A percentile compares a stretch with the other conserved stretches of the same genome.
These are phyloP conservation scores for Chlorops oryzae DNA, from an alignment of 1,140 invertebrate genomes.

Conservation along the genomic window DNA sequence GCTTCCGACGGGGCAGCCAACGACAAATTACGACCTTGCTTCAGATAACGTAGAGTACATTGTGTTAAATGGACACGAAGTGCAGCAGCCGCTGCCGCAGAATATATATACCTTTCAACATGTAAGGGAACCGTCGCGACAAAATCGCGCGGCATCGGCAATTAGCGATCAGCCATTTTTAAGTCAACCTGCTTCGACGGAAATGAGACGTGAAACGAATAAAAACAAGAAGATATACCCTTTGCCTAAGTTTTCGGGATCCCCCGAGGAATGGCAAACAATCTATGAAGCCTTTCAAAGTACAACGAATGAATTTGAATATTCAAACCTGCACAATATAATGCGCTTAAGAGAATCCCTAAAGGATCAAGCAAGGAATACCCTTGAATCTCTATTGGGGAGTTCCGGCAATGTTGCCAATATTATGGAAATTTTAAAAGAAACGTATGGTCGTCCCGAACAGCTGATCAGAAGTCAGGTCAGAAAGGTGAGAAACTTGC, in stretches of 20 bases:
- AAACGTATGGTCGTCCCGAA: slow-evolving; percentile 1
- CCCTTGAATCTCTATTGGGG: neutral
- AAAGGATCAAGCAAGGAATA: neutral
- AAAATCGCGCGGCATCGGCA: neutral
- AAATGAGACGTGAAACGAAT: neutral
- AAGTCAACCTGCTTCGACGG: neutral
- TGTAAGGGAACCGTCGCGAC: neutral
- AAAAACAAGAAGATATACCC: neutral
- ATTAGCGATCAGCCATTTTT: neutral
- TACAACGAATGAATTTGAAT: slow-evolving; percentile 3
- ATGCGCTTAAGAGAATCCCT: neutral
- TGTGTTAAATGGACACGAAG: neutral
- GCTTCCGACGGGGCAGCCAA: too few relatives aligned
- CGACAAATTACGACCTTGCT: too few relatives aligned
- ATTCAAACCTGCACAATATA: neutral
- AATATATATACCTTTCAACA: neutral
- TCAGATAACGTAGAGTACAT: neutral
- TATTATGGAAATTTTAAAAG: neutral
- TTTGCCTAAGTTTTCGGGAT: neutral
- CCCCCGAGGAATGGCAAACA: neutral
- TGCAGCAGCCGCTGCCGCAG: neutral
- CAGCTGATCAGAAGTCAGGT: slow-evolving; percentile 6
- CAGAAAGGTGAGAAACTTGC: neutral
- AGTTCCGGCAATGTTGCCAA: neutral
- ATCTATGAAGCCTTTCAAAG: neutral